Evolutionary conservation across 2,113 vertebrate species (phyloP), one percentile per base, ranked within the genome.

Genomic region (Aptenodytes patagonicus): DNA sequence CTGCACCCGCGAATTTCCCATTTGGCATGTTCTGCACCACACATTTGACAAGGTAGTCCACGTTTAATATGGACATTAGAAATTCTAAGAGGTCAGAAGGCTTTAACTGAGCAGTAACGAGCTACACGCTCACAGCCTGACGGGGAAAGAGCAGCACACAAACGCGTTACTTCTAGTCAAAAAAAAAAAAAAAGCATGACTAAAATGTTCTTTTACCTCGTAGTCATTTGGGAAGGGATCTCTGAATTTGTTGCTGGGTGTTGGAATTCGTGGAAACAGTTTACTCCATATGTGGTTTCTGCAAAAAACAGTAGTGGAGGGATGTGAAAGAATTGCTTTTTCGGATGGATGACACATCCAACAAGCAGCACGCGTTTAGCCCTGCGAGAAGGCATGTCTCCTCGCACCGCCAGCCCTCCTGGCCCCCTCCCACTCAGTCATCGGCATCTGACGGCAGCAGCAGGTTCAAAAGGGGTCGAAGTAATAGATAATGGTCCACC

Each of bases 261-360:
- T 87, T 11, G 98, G 98, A 77, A 98, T 81, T 6, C 96, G 97
- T 44, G 98, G 98, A 51, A 97, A 98, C 36, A 98, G 22, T 72
- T 83, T 98, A 11, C 57, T 85, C 98, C 98, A 98, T 3, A 97
- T 0, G 4, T 73, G 97, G 57, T 65, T 96, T 26, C 98, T 98
- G 93, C 3, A 89, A 93, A 83, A 82, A 40, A 46, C 32, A 83
- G 26, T 4, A 54, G 76, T 1, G 18, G 3, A 55, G 54, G 31
- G 38, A 12, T 15, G 38, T 31, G 76, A 92, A 71, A 25, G 47
- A 19, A 26, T 1, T 34, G 49, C 49, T 66, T 14, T 6, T 66
- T 18, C 57, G 40, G 79, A 15, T 4, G 36, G 21, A 18, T 8
- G 82, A 17, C 0, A 0, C 13, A 3, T 5, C 15, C 6, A 2